These are phyloP conservation scores for Phalloptychus januarius DNA, from an alignment of 2,797 vertebrate genomes.

Conservation along the genomic window DNA sequence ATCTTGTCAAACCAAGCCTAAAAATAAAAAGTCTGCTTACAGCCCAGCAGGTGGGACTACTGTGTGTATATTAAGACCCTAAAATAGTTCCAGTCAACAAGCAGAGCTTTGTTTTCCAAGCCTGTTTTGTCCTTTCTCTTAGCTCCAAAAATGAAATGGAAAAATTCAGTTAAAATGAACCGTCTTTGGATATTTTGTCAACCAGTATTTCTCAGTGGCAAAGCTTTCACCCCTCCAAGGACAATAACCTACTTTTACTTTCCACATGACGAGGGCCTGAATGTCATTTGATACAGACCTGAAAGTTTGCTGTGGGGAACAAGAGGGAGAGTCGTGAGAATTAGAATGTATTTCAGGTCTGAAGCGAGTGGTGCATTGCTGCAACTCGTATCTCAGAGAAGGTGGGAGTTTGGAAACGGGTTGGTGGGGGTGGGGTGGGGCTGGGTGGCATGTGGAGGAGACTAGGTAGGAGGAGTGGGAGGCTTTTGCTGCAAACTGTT, in stretches of 20 bases:
- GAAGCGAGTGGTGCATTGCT: slow-evolving; percentile 82
- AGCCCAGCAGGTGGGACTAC: slow-evolving; percentile 48
- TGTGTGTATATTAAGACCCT: slow-evolving; percentile 38
- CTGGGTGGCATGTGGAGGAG: slow-evolving; percentile 1
- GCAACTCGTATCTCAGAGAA: slow-evolving; percentile 67
- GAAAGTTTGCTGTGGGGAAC: slow-evolving; percentile 32
- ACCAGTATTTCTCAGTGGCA: slow-evolving; percentile 25
- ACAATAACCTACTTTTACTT: slow-evolving; percentile 35
- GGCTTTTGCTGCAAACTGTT: slow-evolving; percentile 75
- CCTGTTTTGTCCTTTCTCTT: slow-evolving; percentile 41
- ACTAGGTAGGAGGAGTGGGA: slow-evolving; percentile 26
- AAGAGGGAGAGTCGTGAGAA: slow-evolving; percentile 49
- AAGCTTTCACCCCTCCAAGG: slow-evolving; percentile 37
- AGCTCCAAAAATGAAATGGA: slow-evolving; percentile 29
- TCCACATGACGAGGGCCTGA: slow-evolving; percentile 52
- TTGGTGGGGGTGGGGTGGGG: background rate
- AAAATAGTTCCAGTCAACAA: slow-evolving; percentile 37
- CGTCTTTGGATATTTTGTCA: slow-evolving; percentile 31
- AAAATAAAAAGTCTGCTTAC: slow-evolving; percentile 61
- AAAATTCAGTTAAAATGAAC: slow-evolving; percentile 28
- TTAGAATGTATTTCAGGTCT: slow-evolving; percentile 79
- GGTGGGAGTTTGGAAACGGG: slow-evolving; percentile 46
- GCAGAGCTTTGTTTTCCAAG: slow-evolving; percentile 35
- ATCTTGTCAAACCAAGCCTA: slow-evolving; percentile 37
- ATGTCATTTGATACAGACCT: slow-evolving; percentile 61